A percentile compares a stretch with the other conserved stretches of the same genome.
phyloP scores from a whole-genome alignment of 1,140 invertebrate genomes.

The Saxidomus purpurata region DNA sequence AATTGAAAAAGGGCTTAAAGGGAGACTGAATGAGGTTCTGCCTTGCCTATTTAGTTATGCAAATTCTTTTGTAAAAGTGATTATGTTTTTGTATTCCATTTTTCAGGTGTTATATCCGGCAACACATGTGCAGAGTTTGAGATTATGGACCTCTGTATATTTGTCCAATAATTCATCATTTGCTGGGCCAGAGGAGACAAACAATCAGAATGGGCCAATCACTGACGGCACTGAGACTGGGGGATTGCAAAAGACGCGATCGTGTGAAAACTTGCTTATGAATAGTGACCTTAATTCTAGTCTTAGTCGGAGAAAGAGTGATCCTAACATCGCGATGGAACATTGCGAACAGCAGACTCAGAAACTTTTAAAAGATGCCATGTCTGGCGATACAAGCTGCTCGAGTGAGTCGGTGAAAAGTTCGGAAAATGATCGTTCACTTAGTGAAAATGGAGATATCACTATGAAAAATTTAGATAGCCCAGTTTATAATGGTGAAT shows the following conservation, averaged over 20 bases:
- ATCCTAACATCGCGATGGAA: constrained; percentile 90
- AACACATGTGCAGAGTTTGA: constrained; percentile 93
- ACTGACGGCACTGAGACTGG: constrained; percentile 63
- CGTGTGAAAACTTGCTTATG: constrained; percentile 91
- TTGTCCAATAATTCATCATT: constrained; percentile 86
- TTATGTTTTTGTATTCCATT: too few species aligned
- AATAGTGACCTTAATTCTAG: constrained; percentile 89
- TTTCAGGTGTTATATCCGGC: constrained; percentile 94
- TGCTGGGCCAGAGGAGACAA: constrained; percentile 77
- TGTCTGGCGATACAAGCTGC: constrained; percentile 43
- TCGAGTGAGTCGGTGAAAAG: constrained; percentile 57
- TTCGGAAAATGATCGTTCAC: constrained; percentile 53
- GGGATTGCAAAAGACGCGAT: constrained; percentile 85
- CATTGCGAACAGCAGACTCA: constrained; percentile 67
- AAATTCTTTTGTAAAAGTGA: too few species aligned
- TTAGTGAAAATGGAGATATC: constrained; percentile 46
- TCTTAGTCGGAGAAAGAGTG: constrained; percentile 91
- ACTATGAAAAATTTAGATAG: constrained; percentile 54
- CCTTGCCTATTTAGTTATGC: too few species aligned
- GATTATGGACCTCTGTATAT: constrained; percentile 95
- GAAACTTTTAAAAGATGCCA: constrained; percentile 62
- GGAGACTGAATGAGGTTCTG: too few species aligned
- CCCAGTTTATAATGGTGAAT: constrained; percentile 37
- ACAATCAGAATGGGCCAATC: constrained; percentile 58
- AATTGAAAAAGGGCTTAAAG: too few species aligned